Base-by-base conservation (phyloP, 35 echinoderm and acorn worm species). In the Heliocidaris tuberculata region DNA sequence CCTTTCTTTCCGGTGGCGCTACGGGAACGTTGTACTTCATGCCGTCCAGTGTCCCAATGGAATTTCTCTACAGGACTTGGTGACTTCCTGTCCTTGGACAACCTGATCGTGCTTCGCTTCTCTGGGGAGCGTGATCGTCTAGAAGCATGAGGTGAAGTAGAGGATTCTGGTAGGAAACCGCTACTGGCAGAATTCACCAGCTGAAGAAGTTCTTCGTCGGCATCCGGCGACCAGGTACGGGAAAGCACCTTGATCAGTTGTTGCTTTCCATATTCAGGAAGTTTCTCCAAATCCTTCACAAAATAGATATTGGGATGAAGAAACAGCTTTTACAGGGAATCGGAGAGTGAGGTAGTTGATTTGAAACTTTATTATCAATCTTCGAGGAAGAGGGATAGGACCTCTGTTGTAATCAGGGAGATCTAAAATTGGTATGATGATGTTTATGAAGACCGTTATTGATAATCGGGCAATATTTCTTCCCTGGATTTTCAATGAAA, bases 101-200 rank as follows among this genome's bases (percentile, higher is more conserved):
- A n/a, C 48, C 50, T 49, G 48, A 93, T 93, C 50, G 24, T 29
- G 48, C 91, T 59, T 59, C 50, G 31, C n/a, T 93, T 93, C n/a
- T 89, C 91, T 30, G 91, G 91, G 30, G 91, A 93, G 9, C 91
- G 47, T 3, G 91, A 93, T 93, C 91, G 31, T 59, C 91, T 49
- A 13, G 91, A 52, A 16, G 50, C 49, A 59, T 93, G 91, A 31
- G 91, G 91, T 17, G 50, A 59, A 6, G 48, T 30, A 2, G 91
- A 93, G 24, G 48, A 16, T 59, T 93, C 91, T 12, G 21, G 47
- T 0, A 93, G 50, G 49, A 93, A 93, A 13, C 91, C 91, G 30
- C 91, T 93, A 31, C 91, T 93, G 13, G 27, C 91, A 30, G 91
- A 93, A 59, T 93, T 93, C 6, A 93, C 91, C 48, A 93, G 91